A percentile compares a stretch with the other conserved stretches of the same genome.
Conservation (phyloP, 2,797 vertebrate species). For the Tinamus major region DNA sequence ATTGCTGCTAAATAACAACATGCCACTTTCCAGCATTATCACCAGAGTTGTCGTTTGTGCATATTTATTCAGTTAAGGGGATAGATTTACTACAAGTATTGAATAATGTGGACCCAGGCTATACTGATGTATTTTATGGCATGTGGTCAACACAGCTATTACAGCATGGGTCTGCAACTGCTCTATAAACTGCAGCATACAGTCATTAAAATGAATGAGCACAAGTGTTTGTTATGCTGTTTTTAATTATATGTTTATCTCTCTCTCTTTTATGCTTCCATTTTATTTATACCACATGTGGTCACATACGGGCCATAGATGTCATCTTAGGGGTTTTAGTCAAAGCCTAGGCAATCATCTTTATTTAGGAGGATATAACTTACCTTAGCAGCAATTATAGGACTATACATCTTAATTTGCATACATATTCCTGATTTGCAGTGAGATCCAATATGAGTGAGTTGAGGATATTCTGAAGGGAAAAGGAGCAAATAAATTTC, state of each 20-base stretch:
- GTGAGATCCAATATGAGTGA: slow-evolving; percentile 1
- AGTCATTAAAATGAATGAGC: slow-evolving; percentile 76
- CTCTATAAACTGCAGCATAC: slow-evolving; percentile 74
- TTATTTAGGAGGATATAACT: slow-evolving; percentile 55
- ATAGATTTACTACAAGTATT: slow-evolving; percentile 79
- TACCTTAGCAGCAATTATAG: slow-evolving; percentile 61
- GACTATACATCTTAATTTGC: slow-evolving; percentile 40
- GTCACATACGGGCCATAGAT: slow-evolving; percentile 71
- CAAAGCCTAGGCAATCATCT: slow-evolving; percentile 69
- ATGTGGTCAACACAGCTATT: slow-evolving; percentile 76
- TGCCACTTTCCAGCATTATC: slow-evolving; percentile 60
- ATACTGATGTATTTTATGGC: slow-evolving; percentile 78
- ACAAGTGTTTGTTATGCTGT: slow-evolving; percentile 73
- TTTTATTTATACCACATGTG: slow-evolving; percentile 80
- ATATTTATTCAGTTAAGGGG: slow-evolving; percentile 77
- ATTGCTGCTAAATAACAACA: slow-evolving; percentile 45
- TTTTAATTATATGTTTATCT: slow-evolving; percentile 84
- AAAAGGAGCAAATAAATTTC: neutral
- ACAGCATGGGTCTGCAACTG: slow-evolving; percentile 63
- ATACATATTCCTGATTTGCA: slow-evolving; percentile 21
- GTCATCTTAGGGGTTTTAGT: slow-evolving; percentile 67
- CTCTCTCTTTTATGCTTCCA: slow-evolving; percentile 73
- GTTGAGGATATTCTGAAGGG: neutral
- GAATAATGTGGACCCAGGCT: slow-evolving; percentile 73
- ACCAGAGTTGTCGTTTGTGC: slow-evolving; percentile 60